These are phyloP conservation scores for Macrophya alboannulata DNA, from an alignment of 2,888 invertebrate species.

Conservation along the genomic window DNA sequence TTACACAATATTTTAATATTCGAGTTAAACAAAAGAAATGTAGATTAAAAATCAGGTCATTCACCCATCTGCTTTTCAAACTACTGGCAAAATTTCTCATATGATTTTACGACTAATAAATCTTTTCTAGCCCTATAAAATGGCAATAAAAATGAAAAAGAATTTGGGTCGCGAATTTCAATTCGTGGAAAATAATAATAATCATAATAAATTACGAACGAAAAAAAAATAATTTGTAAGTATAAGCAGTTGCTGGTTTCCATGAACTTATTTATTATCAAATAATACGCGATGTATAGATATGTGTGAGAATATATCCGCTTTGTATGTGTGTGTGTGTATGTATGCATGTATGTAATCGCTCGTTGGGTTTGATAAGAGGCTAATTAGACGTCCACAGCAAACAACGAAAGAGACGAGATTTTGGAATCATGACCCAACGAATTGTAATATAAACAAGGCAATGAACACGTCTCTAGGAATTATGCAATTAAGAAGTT, in stretches of 20 bases:
- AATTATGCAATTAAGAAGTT: background rate
- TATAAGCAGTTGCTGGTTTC: too few species aligned
- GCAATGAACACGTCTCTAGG: background rate
- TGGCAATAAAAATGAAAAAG: background rate
- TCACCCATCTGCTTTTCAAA: background rate
- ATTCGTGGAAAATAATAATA: background rate
- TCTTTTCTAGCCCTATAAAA: background rate
- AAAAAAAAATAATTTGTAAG: background rate
- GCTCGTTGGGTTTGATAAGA: background rate
- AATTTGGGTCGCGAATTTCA: background rate
- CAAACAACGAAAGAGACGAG: background rate
- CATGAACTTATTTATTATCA: background rate
- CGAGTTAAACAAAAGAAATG: background rate
- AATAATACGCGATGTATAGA: background rate
- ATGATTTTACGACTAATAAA: background rate
- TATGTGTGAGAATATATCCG: background rate
- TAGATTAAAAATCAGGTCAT: background rate
- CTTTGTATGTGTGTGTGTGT: background rate
- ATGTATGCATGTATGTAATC: background rate
- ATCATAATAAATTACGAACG: background rate
- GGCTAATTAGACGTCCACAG: background rate
- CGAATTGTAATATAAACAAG: background rate
- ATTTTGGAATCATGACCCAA: conserved; percentile 11
- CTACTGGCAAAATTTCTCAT: background rate
- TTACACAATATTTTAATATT: background rate